These are phyloP conservation scores for Buceros bicornis DNA, from an alignment of 2,797 vertebrate genomes.

Conservation along the genomic window DNA sequence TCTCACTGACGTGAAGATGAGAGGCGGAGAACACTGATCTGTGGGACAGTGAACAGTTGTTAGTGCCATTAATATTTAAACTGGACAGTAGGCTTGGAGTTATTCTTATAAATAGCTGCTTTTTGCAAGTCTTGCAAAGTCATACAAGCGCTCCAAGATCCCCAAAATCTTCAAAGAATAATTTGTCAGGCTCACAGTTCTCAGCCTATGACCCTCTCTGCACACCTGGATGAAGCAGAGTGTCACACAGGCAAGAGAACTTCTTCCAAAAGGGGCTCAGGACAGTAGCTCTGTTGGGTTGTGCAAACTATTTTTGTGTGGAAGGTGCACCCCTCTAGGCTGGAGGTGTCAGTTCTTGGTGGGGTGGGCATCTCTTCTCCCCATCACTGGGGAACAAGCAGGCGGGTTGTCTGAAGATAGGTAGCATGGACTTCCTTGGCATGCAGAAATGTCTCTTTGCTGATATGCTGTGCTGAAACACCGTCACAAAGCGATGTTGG, in stretches of 20 bases:
- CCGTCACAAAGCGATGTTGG: neutral
- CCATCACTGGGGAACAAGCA: neutral
- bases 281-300: neutral
- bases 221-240: neutral
- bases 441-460: neutral
- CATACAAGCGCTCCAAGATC: neutral
- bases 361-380: neutral
- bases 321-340: rapidly evolving
- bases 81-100: neutral
- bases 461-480: neutral
- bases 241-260: neutral
- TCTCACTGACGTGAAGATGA: conserved; percentile 3
- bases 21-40: neutral
- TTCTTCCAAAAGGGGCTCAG: neutral
- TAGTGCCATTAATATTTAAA: conserved; percentile 46
- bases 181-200: neutral
- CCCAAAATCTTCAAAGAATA: neutral
- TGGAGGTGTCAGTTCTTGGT: neutral
- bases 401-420: neutral
- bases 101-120: conserved; percentile 30
- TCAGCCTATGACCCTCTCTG: neutral
- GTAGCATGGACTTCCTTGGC: neutral
- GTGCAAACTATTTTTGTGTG: rapidly evolving
- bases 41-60: neutral
- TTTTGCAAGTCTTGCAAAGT: conserved; percentile 37